phyloP scores from a whole-genome alignment of 2,888 invertebrate genomes.

The Polia nebulosa region DNA sequence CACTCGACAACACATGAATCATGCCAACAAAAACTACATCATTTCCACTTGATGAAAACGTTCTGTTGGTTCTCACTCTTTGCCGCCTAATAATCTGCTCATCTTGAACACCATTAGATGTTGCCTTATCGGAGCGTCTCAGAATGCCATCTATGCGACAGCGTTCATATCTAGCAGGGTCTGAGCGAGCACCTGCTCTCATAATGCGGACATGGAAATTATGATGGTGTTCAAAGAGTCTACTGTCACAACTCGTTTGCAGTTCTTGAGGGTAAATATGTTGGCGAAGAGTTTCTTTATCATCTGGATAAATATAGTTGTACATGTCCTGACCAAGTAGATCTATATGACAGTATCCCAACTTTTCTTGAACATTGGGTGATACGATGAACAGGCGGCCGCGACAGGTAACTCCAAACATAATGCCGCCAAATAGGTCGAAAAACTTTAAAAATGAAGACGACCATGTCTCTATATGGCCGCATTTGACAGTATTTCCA shows the following conservation, averaged over 20 bases:
- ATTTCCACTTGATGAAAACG: slow-evolving; percentile 91
- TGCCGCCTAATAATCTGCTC: slow-evolving; percentile 88
- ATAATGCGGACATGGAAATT: slow-evolving; percentile 91
- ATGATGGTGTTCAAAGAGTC: slow-evolving; percentile 87
- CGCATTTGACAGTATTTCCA: slow-evolving; percentile 89
- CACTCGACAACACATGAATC: slow-evolving; percentile 92
- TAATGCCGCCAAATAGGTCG: slow-evolving; percentile 94
- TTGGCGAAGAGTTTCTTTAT: slow-evolving; percentile 94
- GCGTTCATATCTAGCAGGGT: slow-evolving; percentile 93
- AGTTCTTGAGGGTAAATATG: slow-evolving; percentile 92
- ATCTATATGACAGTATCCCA: slow-evolving; percentile 97
- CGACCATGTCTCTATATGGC: slow-evolving; percentile 88
- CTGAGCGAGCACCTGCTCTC: slow-evolving; percentile 93
- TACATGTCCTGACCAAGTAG: slow-evolving; percentile 97
- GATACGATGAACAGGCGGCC: slow-evolving; percentile 97
- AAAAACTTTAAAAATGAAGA: slow-evolving; percentile 92
- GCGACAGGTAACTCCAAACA: slow-evolving; percentile 94
- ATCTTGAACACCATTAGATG: slow-evolving; percentile 87
- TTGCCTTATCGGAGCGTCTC: slow-evolving; percentile 91
- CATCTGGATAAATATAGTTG: slow-evolving; percentile 96
- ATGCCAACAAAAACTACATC: slow-evolving; percentile 94
- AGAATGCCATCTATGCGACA: slow-evolving; percentile 93
- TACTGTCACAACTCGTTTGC: slow-evolving; percentile 79
- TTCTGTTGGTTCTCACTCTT: slow-evolving; percentile 88
- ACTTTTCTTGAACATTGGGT: slow-evolving; percentile 95